Percentiles rank a stretch among this genome's conserved stretches.
Conservation (phyloP, 92 coral and sea anemone species). For the Plumapathes pennacea region DNA sequence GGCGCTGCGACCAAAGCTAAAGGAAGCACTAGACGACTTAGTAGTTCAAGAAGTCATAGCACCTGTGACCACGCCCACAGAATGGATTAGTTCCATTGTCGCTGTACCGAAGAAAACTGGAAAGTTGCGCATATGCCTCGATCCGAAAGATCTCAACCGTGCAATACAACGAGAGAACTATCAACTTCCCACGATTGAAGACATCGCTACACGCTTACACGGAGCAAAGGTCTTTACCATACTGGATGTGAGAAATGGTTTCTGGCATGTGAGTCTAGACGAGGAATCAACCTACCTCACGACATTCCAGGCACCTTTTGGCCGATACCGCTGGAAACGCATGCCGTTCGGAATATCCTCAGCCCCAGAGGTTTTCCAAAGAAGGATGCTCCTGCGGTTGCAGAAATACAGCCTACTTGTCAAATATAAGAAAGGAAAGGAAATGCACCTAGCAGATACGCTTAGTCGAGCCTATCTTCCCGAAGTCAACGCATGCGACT, state of each 20-base stretch:
- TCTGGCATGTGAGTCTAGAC: constrained; percentile 37
- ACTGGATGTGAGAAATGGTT: constrained; percentile 24
- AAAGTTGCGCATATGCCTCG: constrained; percentile 16
- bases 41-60: constrained; percentile 20
- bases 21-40: constrained; percentile 10
- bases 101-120: constrained; percentile 29
- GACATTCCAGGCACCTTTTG: constrained; percentile 31
- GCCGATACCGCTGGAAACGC: constrained; percentile 13
- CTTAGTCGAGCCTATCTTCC: constrained; percentile 14
- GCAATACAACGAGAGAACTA: constrained; percentile 25
- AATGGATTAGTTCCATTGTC: constrained; percentile 33
- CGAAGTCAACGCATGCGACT: constrained; percentile 10
- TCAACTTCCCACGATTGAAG: constrained; percentile 28
- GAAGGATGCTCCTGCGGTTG: too few species aligned
- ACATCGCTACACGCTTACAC: constrained; percentile 28
- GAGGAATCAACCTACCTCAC: constrained; percentile 17
- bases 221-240: constrained; percentile 40
- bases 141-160: constrained; percentile 30
- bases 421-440: too few species aligned
- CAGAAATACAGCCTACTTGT: too few species aligned
- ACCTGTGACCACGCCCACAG: constrained; percentile 23
- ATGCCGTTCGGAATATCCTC: constrained; percentile 18
- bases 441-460: too few species aligned
- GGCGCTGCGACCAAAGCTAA: constrained; percentile 26
- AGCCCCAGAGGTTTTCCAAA: constrained; percentile 20